Evolutionary conservation across 2,797 vertebrate genomes (phyloP).

Genomic region (Triplophysa bombifrons): DNA sequence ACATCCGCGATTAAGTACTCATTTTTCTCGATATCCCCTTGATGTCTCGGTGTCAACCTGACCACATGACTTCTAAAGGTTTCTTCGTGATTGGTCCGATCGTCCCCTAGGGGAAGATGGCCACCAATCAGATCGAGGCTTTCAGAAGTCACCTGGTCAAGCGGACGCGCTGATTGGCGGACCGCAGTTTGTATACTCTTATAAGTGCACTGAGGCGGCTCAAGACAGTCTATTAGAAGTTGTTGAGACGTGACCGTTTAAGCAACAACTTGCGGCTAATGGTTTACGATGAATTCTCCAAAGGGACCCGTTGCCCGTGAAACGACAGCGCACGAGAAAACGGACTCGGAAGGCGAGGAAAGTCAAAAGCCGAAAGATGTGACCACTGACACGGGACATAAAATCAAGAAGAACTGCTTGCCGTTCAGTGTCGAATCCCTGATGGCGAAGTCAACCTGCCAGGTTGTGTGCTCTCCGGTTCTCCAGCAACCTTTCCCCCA

Average conservation of each 20-base stretch:
- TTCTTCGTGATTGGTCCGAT: slow-evolving; percentile 47
- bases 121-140: slow-evolving; percentile 70
- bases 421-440: slow-evolving; percentile 86
- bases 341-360: slow-evolving; percentile 74
- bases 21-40: slow-evolving; percentile 77
- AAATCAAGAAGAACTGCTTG: slow-evolving; percentile 73
- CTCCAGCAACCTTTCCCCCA: slow-evolving; percentile 42
- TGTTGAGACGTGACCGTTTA: slow-evolving; percentile 37
- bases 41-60: slow-evolving; percentile 63
- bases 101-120: slow-evolving; percentile 46
- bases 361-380: slow-evolving; percentile 70
- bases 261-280: slow-evolving; percentile 64
- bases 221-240: slow-evolving; percentile 31
- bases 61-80: slow-evolving; percentile 28
- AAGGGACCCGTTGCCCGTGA: slow-evolving; percentile 74
- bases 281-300: slow-evolving; percentile 76
- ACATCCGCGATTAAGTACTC: slow-evolving; percentile 83
- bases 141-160: slow-evolving; percentile 63
- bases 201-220: slow-evolving; percentile 57
- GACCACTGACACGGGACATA: slow-evolving; percentile 74
- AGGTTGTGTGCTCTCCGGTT: slow-evolving; percentile 67
- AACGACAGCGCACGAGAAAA: slow-evolving; percentile 67
- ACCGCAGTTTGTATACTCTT: slow-evolving; percentile 71
- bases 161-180: slow-evolving; percentile 74
- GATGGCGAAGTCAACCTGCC: slow-evolving; percentile 78